Percentiles rank a stretch among this genome's conserved stretches.
These are phyloP conservation scores for Epinotia ramella DNA, from an alignment of 2,888 invertebrate species.

Conservation along the genomic window DNA sequence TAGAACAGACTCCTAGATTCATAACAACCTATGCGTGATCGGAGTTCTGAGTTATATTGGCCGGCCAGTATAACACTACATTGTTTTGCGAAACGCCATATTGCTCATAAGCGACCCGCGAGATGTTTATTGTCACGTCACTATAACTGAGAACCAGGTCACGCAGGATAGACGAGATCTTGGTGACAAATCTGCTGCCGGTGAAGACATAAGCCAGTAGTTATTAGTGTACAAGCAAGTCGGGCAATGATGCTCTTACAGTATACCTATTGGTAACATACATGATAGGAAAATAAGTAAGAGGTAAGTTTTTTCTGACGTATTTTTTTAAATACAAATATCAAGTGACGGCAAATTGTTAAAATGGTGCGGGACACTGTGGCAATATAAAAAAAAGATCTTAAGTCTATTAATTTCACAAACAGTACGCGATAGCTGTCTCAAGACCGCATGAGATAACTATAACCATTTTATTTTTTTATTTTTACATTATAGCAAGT, in stretches of 20 bases:
- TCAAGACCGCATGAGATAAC: not conserved
- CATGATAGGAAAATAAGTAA: no score
- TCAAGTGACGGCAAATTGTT: no score
- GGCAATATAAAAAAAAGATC: not conserved
- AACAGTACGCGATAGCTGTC: not conserved
- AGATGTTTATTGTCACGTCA: conserved; percentile 39
- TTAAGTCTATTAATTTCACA: not conserved
- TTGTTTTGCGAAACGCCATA: not conserved
- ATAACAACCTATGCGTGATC: not conserved
- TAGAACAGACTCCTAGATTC: not conserved
- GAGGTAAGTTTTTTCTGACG: no score
- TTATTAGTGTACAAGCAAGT: conserved; percentile 1
- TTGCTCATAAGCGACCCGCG: conserved; percentile 34
- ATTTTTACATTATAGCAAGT: no score
- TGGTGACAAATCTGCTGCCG: conserved; percentile 47
- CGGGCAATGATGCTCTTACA: not conserved
- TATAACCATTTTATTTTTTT: no score
- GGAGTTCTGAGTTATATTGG: not conserved
- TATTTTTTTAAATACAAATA: no score
- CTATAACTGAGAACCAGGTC: conserved; percentile 32
- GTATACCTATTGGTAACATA: no score
- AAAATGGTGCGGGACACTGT: no score
- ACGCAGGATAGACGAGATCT: conserved; percentile 36
- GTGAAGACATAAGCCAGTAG: conserved; percentile 15
- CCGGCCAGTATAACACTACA: not conserved